phyloP scores from a whole-genome alignment of 2,888 invertebrate genomes.

The Troglohyphantes excavatus region DNA sequence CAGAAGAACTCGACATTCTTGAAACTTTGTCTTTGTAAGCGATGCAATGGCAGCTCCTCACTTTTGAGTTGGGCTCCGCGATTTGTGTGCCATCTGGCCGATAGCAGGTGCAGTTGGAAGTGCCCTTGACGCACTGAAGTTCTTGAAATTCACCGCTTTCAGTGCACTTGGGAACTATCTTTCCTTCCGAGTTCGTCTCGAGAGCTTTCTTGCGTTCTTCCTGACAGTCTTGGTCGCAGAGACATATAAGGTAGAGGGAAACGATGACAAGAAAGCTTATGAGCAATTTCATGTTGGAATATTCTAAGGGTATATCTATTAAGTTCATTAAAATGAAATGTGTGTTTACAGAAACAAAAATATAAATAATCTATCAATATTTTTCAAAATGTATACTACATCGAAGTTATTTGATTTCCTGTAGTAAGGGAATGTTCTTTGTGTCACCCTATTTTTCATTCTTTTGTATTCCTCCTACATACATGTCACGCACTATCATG shows the following conservation, averaged over 20 bases:
- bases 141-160: slow-evolving; percentile 55
- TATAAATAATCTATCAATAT: no score
- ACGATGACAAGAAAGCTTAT: background rate
- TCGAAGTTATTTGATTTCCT: no score
- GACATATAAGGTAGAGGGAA: background rate
- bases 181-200: slow-evolving; percentile 17
- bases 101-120: slow-evolving; percentile 31
- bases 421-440: no score
- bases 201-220: slow-evolving; percentile 30
- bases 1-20: background rate
- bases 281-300: background rate
- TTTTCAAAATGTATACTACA: no score
- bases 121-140: slow-evolving; percentile 27
- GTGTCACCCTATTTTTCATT: no score
- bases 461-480: no score
- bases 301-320: no score
- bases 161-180: slow-evolving; percentile 55
- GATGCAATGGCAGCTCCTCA: slow-evolving; percentile 37
- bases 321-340: no score
- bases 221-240: slow-evolving; percentile 39
- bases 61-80: background rate
- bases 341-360: no score
- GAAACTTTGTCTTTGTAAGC: slow-evolving; percentile 4
- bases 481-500: no score
- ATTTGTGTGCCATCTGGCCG: slow-evolving; percentile 40